A percentile compares a stretch with the other conserved stretches of the same genome.
These are phyloP conservation scores for Hormaphis cornu DNA, from an alignment of 1,140 invertebrate species.

Conservation along the genomic window DNA sequence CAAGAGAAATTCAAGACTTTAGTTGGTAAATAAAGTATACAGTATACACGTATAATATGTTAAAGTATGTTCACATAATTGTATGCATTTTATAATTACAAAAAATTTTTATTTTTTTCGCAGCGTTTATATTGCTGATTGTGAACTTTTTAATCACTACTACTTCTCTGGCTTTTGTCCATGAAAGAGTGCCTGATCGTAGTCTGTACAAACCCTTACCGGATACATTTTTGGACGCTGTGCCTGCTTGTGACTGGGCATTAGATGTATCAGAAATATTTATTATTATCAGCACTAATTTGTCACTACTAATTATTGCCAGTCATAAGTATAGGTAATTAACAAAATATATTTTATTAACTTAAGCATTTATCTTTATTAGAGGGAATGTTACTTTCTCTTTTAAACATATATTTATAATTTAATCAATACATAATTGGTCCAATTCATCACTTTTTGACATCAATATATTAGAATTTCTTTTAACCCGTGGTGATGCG, in stretches of 20 bases:
- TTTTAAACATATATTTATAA: no score
- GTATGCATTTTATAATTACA: not conserved
- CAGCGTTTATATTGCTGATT: slow-evolving; percentile 53
- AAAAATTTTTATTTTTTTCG: slow-evolving; percentile 37
- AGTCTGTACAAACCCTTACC: slow-evolving; percentile 60
- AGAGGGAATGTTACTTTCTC: not conserved
- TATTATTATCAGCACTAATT: slow-evolving; percentile 67
- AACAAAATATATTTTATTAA: not conserved
- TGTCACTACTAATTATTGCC: slow-evolving; percentile 62
- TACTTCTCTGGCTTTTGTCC: slow-evolving; percentile 67
- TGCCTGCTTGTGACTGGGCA: slow-evolving; percentile 62
- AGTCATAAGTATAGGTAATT: slow-evolving; percentile 71
- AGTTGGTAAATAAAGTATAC: slow-evolving; percentile 51
- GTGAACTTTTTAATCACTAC: slow-evolving; percentile 55
- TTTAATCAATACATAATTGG: no score
- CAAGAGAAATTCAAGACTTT: slow-evolving; percentile 64
- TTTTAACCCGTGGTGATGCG: no score
- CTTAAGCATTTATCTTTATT: not conserved
- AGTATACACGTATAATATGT: no score
- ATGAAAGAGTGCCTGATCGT: slow-evolving; percentile 72
- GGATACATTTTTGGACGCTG: slow-evolving; percentile 68
- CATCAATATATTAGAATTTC: no score
- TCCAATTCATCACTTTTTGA: no score
- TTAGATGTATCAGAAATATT: slow-evolving; percentile 73
- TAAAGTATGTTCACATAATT: no score